Base-by-base conservation (phyloP, 2,888 invertebrate genomes). In the Geotrupes spiniger region DNA sequence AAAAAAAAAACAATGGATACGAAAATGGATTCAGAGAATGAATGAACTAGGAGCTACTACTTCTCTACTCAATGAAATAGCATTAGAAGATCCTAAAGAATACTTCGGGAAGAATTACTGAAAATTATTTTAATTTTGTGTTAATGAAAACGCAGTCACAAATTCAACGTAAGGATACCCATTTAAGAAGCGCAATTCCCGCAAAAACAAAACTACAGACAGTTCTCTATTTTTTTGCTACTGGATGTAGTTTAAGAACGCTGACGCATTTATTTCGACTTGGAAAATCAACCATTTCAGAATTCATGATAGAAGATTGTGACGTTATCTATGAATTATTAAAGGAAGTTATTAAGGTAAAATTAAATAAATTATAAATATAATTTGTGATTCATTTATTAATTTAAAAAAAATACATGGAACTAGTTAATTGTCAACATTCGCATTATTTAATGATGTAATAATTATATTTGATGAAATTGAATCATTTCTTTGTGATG, bases 251-350 rank as follows among this genome's bases (percentile, higher is more conserved):
- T 54, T 54, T 57, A 57, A 52, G 55, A 46, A 57, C 53, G 46
- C 51, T 46, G 3, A 49, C 48, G 54, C 55, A 60, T 51, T 46
- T 58, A 46, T 56, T 57, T 51, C 44, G 58, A 59, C 47, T 60
- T 33, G 44, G 51, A 56, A 57, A 57, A 53, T 54, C 53, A 58
- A 55, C 4, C 6, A 4, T 21, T 54, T 59, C 56, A 39, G 54
- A 54, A 54, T 50, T 57, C 50, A 57, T 59, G 47, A 38, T 49
- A 42, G 59, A 59, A 56, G 56, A 57, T 46, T 59, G 56, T 50
- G 53, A 55, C 51, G 55, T 52, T 42, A 57, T 57, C 46, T 56
- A 59, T 50, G 51, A 52, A 52, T 39, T 51, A 54, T 50, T 56
- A 51, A 49, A 48, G 41, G 54, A 55, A 49, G 51, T 49, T 41